Percentiles rank a stretch among this genome's conserved stretches.
phyloP scores from a whole-genome alignment of 2,113 vertebrate species.

The Excalfactoria chinensis region DNA sequence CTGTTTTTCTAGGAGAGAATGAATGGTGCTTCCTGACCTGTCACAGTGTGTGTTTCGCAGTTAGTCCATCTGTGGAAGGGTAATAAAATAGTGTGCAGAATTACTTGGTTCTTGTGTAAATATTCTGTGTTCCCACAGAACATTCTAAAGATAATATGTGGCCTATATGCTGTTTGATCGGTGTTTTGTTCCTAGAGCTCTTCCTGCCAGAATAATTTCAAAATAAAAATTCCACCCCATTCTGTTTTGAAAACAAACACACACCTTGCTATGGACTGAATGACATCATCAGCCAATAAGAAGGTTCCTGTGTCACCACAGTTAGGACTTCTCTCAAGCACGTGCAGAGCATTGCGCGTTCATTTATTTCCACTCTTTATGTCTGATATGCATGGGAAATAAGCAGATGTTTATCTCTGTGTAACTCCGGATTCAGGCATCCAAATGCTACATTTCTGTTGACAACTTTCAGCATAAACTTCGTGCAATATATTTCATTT shows the following conservation, averaged over 20 bases:
- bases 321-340: neutral
- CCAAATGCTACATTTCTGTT: neutral
- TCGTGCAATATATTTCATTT: neutral
- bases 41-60: fast-evolving
- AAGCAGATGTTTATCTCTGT: neutral
- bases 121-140: neutral
- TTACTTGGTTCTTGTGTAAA: neutral
- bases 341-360: neutral
- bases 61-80: neutral
- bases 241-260: neutral
- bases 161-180: neutral
- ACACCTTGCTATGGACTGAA: neutral
- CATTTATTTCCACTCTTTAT: neutral
- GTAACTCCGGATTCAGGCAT: neutral
- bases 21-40: neutral
- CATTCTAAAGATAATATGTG: neutral
- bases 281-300: neutral
- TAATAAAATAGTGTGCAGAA: neutral
- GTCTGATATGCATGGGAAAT: neutral
- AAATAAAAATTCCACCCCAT: neutral
- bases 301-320: neutral
- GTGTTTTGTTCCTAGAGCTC: neutral
- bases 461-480: neutral
- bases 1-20: neutral
- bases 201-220: neutral